These are phyloP conservation scores for Laupala kohalensis DNA, from an alignment of 1,140 invertebrate genomes.

Conservation along the genomic window DNA sequence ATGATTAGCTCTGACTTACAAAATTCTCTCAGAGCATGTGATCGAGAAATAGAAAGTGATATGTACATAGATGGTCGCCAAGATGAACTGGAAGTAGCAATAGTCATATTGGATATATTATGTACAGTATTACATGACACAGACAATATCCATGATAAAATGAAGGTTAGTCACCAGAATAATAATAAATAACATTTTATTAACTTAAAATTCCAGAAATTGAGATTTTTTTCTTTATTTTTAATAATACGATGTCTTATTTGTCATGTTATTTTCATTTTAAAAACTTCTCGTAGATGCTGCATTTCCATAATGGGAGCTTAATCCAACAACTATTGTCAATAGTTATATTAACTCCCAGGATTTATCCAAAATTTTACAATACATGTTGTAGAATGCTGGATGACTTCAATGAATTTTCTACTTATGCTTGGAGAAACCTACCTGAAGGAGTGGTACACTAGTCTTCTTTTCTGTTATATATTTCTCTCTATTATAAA, in stretches of 20 bases:
- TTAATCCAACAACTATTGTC: background rate
- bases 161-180: background rate
- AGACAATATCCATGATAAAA: background rate
- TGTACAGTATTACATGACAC: background rate
- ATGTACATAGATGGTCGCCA: background rate
- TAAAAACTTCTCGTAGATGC: too few species aligned
- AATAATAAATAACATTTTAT: too few species aligned
- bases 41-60: background rate
- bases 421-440: slow-evolving; percentile 1
- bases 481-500: background rate
- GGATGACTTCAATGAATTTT: slow-evolving; percentile 7
- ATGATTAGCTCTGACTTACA: background rate
- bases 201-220: too few species aligned
- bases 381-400: slow-evolving; percentile 4
- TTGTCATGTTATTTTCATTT: too few species aligned
- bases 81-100: background rate
- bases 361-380: background rate
- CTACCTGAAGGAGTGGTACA: slow-evolving; percentile 5
- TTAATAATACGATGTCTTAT: too few species aligned
- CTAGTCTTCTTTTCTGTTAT: background rate
- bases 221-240: too few species aligned
- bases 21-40: background rate
- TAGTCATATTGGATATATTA: background rate
- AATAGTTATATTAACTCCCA: background rate
- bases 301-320: slow-evolving; percentile 1